These are phyloP conservation scores for Ophioderma brevispina DNA, from an alignment of 35 echinoderm and acorn worm genomes.

Conservation along the genomic window DNA sequence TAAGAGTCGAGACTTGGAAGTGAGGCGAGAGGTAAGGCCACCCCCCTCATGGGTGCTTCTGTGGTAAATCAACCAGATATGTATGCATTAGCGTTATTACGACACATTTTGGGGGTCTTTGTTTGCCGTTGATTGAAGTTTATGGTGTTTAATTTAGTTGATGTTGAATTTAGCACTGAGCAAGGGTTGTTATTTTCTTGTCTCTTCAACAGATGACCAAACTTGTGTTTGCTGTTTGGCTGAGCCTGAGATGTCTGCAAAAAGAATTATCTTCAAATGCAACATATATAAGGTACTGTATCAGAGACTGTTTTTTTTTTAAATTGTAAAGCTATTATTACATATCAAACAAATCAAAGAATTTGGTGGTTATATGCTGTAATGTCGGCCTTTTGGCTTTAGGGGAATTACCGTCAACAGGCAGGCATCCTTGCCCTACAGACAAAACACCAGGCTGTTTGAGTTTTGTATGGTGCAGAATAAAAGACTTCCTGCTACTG, in stretches of 20 bases:
- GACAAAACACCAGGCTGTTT: not conserved
- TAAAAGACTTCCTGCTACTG: not conserved
- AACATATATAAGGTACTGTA: not conserved
- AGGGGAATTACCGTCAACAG: not conserved
- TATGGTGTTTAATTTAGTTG: too few species aligned
- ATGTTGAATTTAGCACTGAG: too few species aligned
- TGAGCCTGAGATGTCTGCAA: not conserved
- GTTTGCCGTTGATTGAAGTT: too few species aligned
- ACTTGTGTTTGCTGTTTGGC: not conserved
- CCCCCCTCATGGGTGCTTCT: too few species aligned
- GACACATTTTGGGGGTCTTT: too few species aligned
- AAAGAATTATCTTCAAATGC: not conserved
- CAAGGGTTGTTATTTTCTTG: not conserved
- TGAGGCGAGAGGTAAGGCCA: too few species aligned
- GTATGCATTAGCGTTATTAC: too few species aligned
- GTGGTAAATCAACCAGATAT: too few species aligned
- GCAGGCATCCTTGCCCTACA: not conserved
- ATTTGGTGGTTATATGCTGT: not conserved
- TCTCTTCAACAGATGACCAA: conserved; percentile 2
- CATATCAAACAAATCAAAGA: too few species aligned
- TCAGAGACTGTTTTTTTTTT: not conserved
- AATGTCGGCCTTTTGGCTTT: not conserved
- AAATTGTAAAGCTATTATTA: too few species aligned
- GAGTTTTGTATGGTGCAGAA: not conserved
- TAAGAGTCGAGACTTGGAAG: too few species aligned